Base-by-base conservation (phyloP, 2,113 vertebrate species). In the Bufo bufo region DNA sequence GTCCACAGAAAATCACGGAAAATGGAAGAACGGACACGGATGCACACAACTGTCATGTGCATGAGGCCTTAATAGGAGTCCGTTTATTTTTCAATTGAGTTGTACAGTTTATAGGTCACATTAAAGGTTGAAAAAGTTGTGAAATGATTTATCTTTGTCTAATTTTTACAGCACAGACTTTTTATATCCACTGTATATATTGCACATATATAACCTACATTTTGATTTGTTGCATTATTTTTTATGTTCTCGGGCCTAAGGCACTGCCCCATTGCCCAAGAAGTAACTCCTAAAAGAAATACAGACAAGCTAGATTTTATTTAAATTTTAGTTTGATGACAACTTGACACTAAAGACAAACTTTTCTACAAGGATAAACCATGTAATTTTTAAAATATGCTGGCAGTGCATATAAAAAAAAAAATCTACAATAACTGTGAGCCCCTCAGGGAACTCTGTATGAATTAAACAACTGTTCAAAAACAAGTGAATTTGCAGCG, bases 401-500 rank as follows among this genome's bases (percentile, higher is more conserved):
- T 74, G 43, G 13, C 43, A 74, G 4, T 74, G 71, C 71, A 17
- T 74, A 17, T 17, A 1, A 33, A 33, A 33, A n/a, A 43, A 72
- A 47, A 71, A 74, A 17, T 19, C 13, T 74, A 19, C 45, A 17
- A 74, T 74, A 74, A 74, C 71, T 74, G 43, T 17, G 33, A 45
- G 17, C 1, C 71, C 45, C 71, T 47, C 45, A 74, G 43, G 45
- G 71, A 74, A 47, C 47, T 74, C 13, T 49, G 9, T 47, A 74
- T 74, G 71, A 74, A 74, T 74, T 47, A 74, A 74, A 74, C 43
- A 74, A 74, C 45, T 74, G 43, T 49, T 74, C 5, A 9, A 74
- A 33, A 47, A 74, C 14, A 72, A 45, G 66, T 71, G 69, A 72
- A 45, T 45, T 45, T 72, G 69, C 33, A 43, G 33, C 12, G 1